phyloP scores from a whole-genome alignment of 2,113 vertebrate species.

The Lampris incognitus region DNA sequence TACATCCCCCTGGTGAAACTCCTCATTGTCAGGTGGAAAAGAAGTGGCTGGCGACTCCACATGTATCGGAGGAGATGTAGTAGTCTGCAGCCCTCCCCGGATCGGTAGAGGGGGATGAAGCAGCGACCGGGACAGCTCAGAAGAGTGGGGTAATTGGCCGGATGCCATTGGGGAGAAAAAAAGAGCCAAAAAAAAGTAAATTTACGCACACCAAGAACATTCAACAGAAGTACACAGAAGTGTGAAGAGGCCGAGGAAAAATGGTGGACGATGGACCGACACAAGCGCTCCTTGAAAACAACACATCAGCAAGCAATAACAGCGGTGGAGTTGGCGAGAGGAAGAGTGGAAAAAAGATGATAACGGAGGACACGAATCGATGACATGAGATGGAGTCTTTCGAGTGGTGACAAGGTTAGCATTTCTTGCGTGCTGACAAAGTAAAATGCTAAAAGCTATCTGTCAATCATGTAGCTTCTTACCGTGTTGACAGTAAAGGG shows the following conservation, averaged over 20 bases:
- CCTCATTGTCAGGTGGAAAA: no score
- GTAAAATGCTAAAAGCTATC: conserved; percentile 37
- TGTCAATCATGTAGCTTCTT: conserved; percentile 65
- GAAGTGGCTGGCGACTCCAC: no score
- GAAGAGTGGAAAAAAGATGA: conserved; percentile 23
- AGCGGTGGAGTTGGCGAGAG: conserved; percentile 8
- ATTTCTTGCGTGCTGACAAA: conserved; percentile 75
- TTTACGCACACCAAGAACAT: no score
- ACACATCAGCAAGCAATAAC: conserved; percentile 10
- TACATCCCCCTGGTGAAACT: no score
- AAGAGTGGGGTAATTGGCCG: no score
- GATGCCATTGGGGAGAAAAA: no score
- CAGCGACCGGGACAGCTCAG: no score
- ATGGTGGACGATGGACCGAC: not conserved
- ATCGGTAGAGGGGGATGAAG: no score
- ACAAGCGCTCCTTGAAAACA: conserved; percentile 1
- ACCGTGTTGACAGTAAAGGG: conserved; percentile 37
- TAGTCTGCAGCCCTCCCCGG: no score
- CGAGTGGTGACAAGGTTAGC: conserved; percentile 89
- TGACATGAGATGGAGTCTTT: conserved; percentile 26
- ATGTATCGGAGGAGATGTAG: no score
- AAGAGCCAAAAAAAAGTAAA: no score
- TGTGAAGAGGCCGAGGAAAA: not conserved
- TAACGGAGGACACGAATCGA: conserved; percentile 39
- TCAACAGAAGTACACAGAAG: no score